Percentiles rank a stretch among this genome's conserved stretches.
phyloP scores from a whole-genome alignment of 2,113 vertebrate species.

The Lophius piscatorius region DNA sequence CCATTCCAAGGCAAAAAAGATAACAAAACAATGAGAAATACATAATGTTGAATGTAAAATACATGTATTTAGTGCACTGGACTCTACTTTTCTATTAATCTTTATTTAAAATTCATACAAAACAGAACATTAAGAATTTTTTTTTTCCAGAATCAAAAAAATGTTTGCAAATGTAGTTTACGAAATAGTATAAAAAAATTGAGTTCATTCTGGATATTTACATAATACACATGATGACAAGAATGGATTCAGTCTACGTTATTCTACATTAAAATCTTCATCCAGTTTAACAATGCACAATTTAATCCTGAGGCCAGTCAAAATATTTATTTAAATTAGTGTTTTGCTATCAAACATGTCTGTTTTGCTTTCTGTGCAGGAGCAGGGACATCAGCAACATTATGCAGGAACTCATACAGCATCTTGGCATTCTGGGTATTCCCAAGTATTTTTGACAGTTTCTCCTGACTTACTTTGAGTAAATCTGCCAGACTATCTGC shows the following conservation, averaged over 20 bases:
- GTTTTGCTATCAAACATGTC: constrained; percentile 5
- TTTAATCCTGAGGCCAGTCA: background rate
- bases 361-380: constrained; percentile 64
- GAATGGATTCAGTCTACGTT: background rate
- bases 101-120: background rate
- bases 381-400: constrained; percentile 65
- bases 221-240: constrained; percentile 1
- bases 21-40: too few species aligned
- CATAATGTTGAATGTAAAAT: too few species aligned
- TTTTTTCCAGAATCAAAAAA: too few species aligned
- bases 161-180: too few species aligned
- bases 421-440: constrained; percentile 82
- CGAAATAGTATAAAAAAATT: constrained; percentile 3
- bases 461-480: constrained; percentile 81
- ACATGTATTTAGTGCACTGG: too few species aligned
- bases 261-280: background rate
- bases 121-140: too few species aligned
- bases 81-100: background rate
- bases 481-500: constrained; percentile 88
- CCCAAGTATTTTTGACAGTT: constrained; percentile 83
- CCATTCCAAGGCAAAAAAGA: too few species aligned
- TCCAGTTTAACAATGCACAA: background rate
- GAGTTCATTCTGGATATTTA: constrained; percentile 32
- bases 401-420: constrained; percentile 91
- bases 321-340: background rate